Conservation (phyloP, 2,797 vertebrate genomes). For the Chelidonichthys spinosus region DNA sequence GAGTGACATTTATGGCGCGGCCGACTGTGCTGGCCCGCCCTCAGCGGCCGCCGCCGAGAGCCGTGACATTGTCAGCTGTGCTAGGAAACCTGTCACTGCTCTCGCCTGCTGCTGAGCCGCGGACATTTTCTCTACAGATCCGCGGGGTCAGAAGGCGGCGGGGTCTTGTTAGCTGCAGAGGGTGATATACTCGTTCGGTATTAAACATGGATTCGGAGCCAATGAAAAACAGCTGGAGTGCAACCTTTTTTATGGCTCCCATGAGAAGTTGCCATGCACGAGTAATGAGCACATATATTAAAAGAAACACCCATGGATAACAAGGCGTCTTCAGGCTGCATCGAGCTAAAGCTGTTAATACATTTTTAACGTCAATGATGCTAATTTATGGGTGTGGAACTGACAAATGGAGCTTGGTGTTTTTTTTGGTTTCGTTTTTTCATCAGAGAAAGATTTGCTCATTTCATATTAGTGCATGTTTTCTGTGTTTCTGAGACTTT, state of each 20-base stretch:
- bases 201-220: conserved; percentile 40
- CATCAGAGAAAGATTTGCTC: conserved; percentile 16
- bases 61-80: conserved; percentile 63
- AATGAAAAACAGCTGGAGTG: conserved; percentile 41
- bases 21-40: conserved; percentile 48
- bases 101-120: conserved; percentile 52
- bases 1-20: conserved; percentile 77
- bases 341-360: conserved; percentile 31
- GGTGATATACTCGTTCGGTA: conserved; percentile 35
- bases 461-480: conserved; percentile 7
- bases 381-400: conserved; percentile 19
- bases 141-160: conserved; percentile 38
- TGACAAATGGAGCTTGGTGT: conserved; percentile 10
- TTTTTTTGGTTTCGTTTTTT: conserved; percentile 18
- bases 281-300: conserved; percentile 35
- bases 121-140: conserved; percentile 53
- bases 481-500: conserved; percentile 15
- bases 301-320: conserved; percentile 30
- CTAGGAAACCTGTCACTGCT: conserved; percentile 45
- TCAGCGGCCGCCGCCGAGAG: conserved; percentile 54
- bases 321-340: conserved; percentile 32
- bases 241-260: conserved; percentile 26
- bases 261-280: conserved; percentile 2
- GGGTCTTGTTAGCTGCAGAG: conserved; percentile 55
- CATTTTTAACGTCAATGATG: conserved; percentile 40